Evolutionary conservation across 2,888 invertebrate genomes (phyloP).

Genomic region (Stenolophus ochropezus): DNA sequence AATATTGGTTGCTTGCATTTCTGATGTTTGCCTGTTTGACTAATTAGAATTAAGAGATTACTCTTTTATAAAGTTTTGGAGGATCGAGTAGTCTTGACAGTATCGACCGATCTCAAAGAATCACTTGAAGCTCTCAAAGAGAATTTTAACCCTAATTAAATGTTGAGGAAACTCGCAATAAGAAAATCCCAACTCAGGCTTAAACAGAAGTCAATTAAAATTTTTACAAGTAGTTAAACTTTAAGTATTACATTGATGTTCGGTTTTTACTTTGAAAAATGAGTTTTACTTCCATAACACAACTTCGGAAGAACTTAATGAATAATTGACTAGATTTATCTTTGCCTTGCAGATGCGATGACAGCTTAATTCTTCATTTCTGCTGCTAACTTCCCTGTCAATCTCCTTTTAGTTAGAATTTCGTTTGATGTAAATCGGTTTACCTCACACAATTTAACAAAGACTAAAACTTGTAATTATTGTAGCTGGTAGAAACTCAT

Average conservation of each 20-base stretch:
- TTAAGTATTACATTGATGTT: constrained; percentile 24
- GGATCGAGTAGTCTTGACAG: constrained; percentile 31
- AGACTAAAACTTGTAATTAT: background rate
- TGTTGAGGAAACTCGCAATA: constrained; percentile 48
- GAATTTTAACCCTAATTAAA: constrained; percentile 50
- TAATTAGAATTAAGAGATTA: constrained; percentile 42
- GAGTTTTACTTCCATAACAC: background rate
- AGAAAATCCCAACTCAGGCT: constrained; percentile 27
- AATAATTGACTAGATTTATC: background rate
- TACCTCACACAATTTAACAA: background rate
- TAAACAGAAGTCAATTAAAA: constrained; percentile 49
- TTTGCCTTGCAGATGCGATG: background rate
- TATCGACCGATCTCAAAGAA: constrained; percentile 41
- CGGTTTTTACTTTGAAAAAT: constrained; percentile 17
- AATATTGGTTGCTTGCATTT: too few species aligned
- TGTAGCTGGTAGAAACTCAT: background rate
- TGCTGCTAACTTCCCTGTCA: background rate
- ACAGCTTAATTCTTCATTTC: background rate
- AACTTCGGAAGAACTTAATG: background rate
- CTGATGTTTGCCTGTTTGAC: too few species aligned
- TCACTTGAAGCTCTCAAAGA: constrained; percentile 46
- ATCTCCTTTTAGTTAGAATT: background rate
- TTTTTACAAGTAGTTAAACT: constrained; percentile 44
- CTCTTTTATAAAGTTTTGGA: constrained; percentile 40
- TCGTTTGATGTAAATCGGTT: background rate